These are phyloP conservation scores for Kryphioiulus occultus DNA, from an alignment of 2,888 invertebrate genomes.

Conservation along the genomic window DNA sequence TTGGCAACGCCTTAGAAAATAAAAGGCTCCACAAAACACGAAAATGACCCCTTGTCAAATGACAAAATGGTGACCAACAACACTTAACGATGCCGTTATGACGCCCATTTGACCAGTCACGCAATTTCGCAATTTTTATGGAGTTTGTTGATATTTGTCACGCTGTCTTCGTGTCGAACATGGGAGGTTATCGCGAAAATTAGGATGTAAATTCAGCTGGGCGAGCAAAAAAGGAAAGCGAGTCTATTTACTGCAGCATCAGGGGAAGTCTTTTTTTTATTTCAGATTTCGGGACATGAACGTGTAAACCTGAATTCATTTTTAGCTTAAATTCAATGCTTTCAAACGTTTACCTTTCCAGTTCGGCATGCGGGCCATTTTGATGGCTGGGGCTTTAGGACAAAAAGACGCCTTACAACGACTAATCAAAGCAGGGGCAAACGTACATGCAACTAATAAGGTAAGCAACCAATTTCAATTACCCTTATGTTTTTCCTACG, in stretches of 20 bases:
- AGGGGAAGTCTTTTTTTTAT: no score
- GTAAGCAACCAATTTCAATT: conserved; percentile 55
- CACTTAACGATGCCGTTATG: not conserved
- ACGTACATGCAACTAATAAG: conserved; percentile 61
- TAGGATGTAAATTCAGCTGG: not conserved
- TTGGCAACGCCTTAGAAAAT: no score
- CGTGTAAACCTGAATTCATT: no score
- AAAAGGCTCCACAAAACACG: no score
- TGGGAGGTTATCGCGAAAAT: not conserved
- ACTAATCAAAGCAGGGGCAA: conserved; percentile 62
- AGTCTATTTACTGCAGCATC: no score
- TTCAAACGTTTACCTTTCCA: conserved; percentile 56
- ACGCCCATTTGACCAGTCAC: not conserved
- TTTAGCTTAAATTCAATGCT: not conserved
- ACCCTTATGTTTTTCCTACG: not conserved
- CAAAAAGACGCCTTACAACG: conserved; percentile 61
- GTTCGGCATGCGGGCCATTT: conserved; percentile 63
- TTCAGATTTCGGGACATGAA: no score
- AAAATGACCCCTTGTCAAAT: no score
- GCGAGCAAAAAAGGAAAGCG: no score
- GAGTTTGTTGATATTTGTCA: not conserved
- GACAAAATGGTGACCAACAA: no score
- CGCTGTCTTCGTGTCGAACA: not conserved
- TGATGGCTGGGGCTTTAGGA: conserved; percentile 63
- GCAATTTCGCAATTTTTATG: not conserved